Base-by-base conservation (phyloP, 2,113 vertebrate species). In the Strigops habroptila region DNA sequence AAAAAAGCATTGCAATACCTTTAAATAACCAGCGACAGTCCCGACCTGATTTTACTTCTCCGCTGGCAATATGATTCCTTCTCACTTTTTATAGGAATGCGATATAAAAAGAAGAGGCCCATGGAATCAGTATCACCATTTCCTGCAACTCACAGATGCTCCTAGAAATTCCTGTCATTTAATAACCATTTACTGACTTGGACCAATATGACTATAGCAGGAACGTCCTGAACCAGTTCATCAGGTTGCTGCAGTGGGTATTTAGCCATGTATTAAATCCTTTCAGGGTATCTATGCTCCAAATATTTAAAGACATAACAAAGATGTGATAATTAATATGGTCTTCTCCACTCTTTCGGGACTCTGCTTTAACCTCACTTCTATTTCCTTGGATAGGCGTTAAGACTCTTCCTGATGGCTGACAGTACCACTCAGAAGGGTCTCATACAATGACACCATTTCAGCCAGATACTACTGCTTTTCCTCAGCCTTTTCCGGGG, bases 1-100 rank as follows among this genome's bases (percentile, higher is more conserved):
- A 91, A 85, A 97, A 97, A 92, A 80, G 78, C 67, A 43, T 74
- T 88, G 78, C 90, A 82, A 76, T 88, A 91, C 59, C 93, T 95
- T 96, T 97, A 96, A 97, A 97, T 97, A 95, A 94, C 95, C 71
- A 90, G 89, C 14, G 59, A 91, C 82, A 93, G 94, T 93, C 94
- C 93, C 8, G 85, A 97, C 95, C 95, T 94, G 91, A 95, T 94
- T 96, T 97, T 94, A 96, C 90, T 96, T 96, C 82, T 95, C 79
- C 81, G 82, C 86, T 90, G 83, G 90, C 93, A 95, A 59, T 73
- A 94, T 52, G 73, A 95, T 85, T 89, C 84, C 81, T 91, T 92
- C 93, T 93, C 73, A 78, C 93, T 97, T 95, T 97, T 95, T 97
- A 93, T 95, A 95, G 89, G 86, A 89, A 92, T 78, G 74, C 0